phyloP scores from a whole-genome alignment of 1,140 invertebrate species.

The Steinernema feltiae region DNA sequence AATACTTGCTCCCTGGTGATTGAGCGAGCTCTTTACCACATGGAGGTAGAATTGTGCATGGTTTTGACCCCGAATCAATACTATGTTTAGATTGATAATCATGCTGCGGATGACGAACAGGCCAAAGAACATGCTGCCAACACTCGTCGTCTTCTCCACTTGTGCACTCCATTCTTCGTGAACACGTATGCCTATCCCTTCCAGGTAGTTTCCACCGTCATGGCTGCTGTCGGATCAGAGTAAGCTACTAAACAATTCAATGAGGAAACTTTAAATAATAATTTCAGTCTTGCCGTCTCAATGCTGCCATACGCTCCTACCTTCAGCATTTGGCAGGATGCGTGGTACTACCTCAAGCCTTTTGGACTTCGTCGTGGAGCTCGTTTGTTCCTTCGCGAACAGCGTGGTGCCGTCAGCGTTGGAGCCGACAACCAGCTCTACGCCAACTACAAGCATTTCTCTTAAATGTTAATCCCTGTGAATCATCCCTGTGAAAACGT shows the following conservation, averaged over 20 bases:
- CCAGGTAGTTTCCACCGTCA: constrained; percentile 47
- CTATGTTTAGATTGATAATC: constrained; percentile 30
- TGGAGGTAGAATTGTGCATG: constrained; percentile 19
- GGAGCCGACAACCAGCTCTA: constrained; percentile 50
- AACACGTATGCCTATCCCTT: constrained; percentile 48
- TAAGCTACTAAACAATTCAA: constrained; percentile 11
- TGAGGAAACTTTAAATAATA: too few relatives aligned
- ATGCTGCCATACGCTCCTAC: constrained; percentile 52
- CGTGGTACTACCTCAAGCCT: constrained; percentile 51
- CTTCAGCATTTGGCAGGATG: constrained; percentile 49
- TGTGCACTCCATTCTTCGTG: constrained; percentile 43
- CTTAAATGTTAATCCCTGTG: too few relatives aligned
- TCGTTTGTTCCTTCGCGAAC: constrained; percentile 50
- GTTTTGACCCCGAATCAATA: too few relatives aligned
- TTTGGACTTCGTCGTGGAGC: constrained; percentile 43
- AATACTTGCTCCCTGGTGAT: constrained; percentile 28
- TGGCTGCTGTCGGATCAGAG: constrained; percentile 51
- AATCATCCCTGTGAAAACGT: too few relatives aligned
- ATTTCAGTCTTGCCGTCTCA: constrained; percentile 52
- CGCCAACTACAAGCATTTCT: constrained; percentile 54
- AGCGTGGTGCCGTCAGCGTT: constrained; percentile 48
- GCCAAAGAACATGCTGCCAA: constrained; percentile 24
- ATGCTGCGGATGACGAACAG: constrained; percentile 27
- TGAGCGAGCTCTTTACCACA: constrained; percentile 35
- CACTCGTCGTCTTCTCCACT: constrained; percentile 26